Percentiles rank a stretch among this genome's conserved stretches.
Conservation (phyloP, 1,140 invertebrate genomes). For the Conus ventricosus region DNA sequence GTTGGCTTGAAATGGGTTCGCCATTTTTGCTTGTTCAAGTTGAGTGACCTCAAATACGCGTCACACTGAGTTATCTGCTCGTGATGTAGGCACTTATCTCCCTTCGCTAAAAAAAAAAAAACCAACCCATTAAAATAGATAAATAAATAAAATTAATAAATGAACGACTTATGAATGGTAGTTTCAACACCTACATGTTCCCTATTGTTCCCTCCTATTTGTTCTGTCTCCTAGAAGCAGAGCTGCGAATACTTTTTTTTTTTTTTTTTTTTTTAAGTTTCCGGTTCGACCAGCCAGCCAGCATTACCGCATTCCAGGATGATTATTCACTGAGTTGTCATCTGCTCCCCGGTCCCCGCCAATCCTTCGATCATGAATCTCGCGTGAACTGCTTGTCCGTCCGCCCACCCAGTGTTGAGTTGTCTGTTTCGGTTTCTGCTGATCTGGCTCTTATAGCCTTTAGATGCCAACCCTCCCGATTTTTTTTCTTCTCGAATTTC, state of each 20-base stretch:
- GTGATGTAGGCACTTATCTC: neutral
- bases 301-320: neutral
- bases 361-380: neutral
- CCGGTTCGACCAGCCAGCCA: neutral
- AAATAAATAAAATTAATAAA: neutral
- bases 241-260: no score
- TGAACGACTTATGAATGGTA: neutral
- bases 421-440: no score
- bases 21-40: conserved; percentile 38
- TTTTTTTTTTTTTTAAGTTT: no score
- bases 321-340: neutral
- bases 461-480: no score
- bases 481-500: no score
- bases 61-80: neutral
- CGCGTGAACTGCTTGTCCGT: neutral
- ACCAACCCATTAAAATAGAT: neutral
- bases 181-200: neutral
- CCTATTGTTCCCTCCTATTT: neutral
- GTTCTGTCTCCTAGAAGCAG: neutral
- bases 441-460: no score
- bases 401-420: neutral
- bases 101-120: neutral
- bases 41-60: conserved; percentile 18
- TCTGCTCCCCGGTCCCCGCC: neutral
- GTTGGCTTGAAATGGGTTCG: conserved; percentile 56